phyloP scores from a whole-genome alignment of 2,113 vertebrate species.

The Struthio camelus region DNA sequence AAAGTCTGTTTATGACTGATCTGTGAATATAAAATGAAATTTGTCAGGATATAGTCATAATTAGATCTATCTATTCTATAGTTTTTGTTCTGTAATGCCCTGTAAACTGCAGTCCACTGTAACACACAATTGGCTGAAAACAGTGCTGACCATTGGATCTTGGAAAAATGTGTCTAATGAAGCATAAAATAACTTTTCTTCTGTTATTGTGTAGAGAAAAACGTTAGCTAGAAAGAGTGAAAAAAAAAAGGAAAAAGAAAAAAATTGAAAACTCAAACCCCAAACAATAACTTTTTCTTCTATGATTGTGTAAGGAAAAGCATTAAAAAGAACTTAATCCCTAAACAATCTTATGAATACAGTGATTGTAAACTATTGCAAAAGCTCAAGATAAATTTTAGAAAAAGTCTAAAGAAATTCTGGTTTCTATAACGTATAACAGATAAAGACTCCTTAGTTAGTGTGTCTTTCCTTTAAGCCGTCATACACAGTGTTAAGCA shows the following conservation, averaged over 20 bases:
- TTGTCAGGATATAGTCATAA: not conserved
- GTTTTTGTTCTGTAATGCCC: not conserved
- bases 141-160: not conserved
- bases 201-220: not conserved
- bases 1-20: not conserved
- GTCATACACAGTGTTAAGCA: not conserved
- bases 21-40: not conserved
- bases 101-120: not conserved
- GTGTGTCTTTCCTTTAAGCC: not conserved
- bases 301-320: not conserved
- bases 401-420: not conserved
- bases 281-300: not conserved
- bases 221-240: not conserved
- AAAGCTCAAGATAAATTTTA: not conserved
- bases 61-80: not conserved
- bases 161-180: slow-evolving; percentile 27
- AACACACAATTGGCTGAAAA: slow-evolving; percentile 9
- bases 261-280: not conserved
- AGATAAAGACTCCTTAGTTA: not conserved
- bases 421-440: not conserved
- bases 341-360: not conserved
- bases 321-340: not conserved
- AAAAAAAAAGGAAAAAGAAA: not conserved
- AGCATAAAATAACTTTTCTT: slow-evolving; percentile 28
- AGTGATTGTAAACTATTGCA: not conserved